A percentile compares a stretch with the other conserved stretches of the same genome.
phyloP scores from a whole-genome alignment of 1,140 invertebrate species.

The Drosophila subobscura region DNA sequence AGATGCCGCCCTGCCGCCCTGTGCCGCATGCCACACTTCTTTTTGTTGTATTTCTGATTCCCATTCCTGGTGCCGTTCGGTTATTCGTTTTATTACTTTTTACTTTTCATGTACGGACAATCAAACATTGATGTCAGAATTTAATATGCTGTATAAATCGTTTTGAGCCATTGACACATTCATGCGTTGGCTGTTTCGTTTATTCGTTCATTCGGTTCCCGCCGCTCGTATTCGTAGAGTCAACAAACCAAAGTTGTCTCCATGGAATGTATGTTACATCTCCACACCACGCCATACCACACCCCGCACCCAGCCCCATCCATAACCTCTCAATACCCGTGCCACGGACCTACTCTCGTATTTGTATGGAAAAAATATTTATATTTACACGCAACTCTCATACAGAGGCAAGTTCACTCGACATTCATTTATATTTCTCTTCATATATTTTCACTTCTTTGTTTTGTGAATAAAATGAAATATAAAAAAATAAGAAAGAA shows the following conservation, averaged over 20 bases:
- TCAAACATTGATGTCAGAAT: slow-evolving; percentile 82
- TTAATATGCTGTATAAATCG: slow-evolving; percentile 82
- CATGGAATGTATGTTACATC: slow-evolving; percentile 32
- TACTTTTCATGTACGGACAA: slow-evolving; percentile 56
- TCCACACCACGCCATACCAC: background rate
- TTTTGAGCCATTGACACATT: slow-evolving; percentile 82
- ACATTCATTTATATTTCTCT: slow-evolving; percentile 26
- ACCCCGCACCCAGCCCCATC: background rate
- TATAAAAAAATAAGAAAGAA: slow-evolving; percentile 31
- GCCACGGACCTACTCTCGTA: slow-evolving; percentile 12
- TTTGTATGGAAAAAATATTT: slow-evolving; percentile 67
- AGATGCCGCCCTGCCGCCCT: slow-evolving; percentile 40
- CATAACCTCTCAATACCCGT: too few relatives aligned
- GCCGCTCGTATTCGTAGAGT: slow-evolving; percentile 57
- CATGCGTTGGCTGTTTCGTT: slow-evolving; percentile 59
- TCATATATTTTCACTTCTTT: slow-evolving; percentile 47
- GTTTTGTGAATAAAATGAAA: slow-evolving; percentile 48
- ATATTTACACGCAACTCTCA: slow-evolving; percentile 71
- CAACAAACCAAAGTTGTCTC: slow-evolving; percentile 46
- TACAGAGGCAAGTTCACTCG: slow-evolving; percentile 31
- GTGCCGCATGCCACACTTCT: slow-evolving; percentile 6
- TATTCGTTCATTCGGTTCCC: slow-evolving; percentile 1
- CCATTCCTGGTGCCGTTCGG: slow-evolving; percentile 24
- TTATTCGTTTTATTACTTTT: slow-evolving; percentile 43
- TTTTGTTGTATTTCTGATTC: slow-evolving; percentile 6